phyloP scores from a whole-genome alignment of 2,888 invertebrate species.

The Xestobium rufovillosum region DNA sequence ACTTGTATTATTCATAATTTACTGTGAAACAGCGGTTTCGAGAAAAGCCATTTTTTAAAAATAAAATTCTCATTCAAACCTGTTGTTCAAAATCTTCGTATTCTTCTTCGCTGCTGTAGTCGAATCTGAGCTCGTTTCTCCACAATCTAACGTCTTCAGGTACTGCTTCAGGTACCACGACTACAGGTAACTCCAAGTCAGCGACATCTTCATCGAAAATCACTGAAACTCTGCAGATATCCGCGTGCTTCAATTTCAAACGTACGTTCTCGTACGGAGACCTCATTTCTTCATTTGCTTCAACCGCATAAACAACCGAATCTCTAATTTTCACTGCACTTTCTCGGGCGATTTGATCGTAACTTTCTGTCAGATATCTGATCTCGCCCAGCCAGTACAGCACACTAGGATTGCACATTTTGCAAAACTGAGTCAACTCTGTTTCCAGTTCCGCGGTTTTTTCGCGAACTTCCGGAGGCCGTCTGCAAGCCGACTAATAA shows the following conservation, averaged over 20 bases:
- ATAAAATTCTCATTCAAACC: too few relatives aligned
- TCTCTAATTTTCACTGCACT: not conserved
- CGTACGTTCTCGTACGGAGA: not conserved
- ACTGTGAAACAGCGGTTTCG: too few relatives aligned
- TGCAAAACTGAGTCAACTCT: too few relatives aligned
- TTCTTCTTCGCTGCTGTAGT: conserved; percentile 5
- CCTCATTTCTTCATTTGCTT: not conserved
- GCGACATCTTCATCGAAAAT: not conserved
- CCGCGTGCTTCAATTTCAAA: not conserved
- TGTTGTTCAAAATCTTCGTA: conserved; percentile 1
- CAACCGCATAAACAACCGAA: not conserved
- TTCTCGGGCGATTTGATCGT: not conserved
- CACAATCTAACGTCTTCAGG: conserved; percentile 2
- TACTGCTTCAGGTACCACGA: not conserved
- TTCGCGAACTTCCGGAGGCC: not conserved
- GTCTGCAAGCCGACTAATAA: too few relatives aligned
- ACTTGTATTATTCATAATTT: too few relatives aligned
- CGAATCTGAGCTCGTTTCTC: conserved; percentile 4
- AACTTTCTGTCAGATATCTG: not conserved
- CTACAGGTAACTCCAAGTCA: not conserved
- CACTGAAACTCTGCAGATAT: conserved; percentile 1
- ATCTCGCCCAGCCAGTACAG: not conserved
- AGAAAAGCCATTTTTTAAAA: too few relatives aligned
- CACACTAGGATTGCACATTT: conserved; percentile 2
- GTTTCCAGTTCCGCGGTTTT: not conserved